A percentile compares a stretch with the other conserved stretches of the same genome.
Evolutionary conservation across 23 tunicate genomes (phyloP).

Genomic region (Trididemnum clinides): DNA sequence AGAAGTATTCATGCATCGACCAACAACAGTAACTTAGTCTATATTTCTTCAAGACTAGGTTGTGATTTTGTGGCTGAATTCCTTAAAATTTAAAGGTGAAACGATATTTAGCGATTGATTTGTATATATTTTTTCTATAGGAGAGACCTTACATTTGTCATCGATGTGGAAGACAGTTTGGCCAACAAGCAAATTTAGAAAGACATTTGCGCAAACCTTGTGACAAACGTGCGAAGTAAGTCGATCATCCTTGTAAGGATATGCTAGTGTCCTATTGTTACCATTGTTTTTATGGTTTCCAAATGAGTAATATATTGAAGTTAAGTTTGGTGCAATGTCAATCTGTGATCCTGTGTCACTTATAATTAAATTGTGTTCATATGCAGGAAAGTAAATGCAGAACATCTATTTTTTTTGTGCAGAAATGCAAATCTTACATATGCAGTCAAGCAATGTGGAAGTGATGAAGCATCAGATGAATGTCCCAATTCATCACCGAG

Average conservation of each 20-base stretch:
- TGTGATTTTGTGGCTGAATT: too few relatives aligned
- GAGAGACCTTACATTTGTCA: slow-evolving; percentile 95
- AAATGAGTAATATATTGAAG: background rate
- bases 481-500: background rate
- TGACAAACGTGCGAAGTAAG: slow-evolving; percentile 57
- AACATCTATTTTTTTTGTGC: background rate
- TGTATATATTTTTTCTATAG: slow-evolving; percentile 7
- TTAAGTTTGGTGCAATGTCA: too few relatives aligned
- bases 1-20: too few relatives aligned
- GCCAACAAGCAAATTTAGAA: slow-evolving; percentile 96
- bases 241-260: background rate
- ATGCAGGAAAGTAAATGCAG: too few relatives aligned
- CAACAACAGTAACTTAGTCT: too few relatives aligned
- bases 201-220: slow-evolving; percentile 86
- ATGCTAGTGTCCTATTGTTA: background rate
- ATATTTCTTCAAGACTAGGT: too few relatives aligned
- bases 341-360: too few relatives aligned
- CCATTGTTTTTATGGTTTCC: background rate
- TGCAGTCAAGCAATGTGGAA: background rate
- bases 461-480: background rate
- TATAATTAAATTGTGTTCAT: too few relatives aligned
- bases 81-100: too few relatives aligned
- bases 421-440: background rate
- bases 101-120: too few relatives aligned
- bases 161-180: slow-evolving; percentile 89